A percentile compares a stretch with the other conserved stretches of the same genome.
Conservation (phyloP, 2,888 invertebrate genomes). For the Netelia fuscicornis region DNA sequence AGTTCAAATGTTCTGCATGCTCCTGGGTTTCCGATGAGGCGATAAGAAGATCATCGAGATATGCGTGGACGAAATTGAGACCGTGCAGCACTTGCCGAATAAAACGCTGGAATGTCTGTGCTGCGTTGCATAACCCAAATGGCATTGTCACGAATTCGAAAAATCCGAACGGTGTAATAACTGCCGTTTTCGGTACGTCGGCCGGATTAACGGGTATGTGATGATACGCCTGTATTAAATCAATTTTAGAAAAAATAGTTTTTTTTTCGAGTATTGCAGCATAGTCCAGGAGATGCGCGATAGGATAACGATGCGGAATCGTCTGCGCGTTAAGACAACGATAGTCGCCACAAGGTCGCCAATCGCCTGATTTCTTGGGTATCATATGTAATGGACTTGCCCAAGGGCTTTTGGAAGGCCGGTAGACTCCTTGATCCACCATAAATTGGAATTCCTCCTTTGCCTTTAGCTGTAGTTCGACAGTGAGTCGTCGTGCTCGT, state of each 20-base stretch:
- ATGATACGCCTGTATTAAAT: background rate
- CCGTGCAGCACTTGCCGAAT: background rate
- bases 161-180: background rate
- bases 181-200: slow-evolving; percentile 15
- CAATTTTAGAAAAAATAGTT: background rate
- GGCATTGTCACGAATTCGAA: slow-evolving; percentile 16
- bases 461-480: too few relatives aligned
- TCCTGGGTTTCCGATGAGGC: slow-evolving; percentile 20
- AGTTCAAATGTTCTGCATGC: slow-evolving; percentile 31
- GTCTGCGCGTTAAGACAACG: slow-evolving; percentile 19
- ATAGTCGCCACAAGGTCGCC: slow-evolving; percentile 75
- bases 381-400: slow-evolving; percentile 75
- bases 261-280: slow-evolving; percentile 72
- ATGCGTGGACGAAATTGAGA: background rate
- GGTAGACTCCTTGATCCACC: too few relatives aligned
- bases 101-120: background rate
- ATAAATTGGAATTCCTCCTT: too few relatives aligned
- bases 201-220: background rate
- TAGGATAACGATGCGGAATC: slow-evolving; percentile 67
- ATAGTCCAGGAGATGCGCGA: slow-evolving; percentile 18
- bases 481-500: too few relatives aligned
- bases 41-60: slow-evolving; percentile 21
- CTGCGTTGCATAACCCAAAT: slow-evolving; percentile 9
- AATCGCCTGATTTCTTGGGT: slow-evolving; percentile 72
- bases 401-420: background rate